These are phyloP conservation scores for Leptopilina clavipes DNA, from an alignment of 1,140 invertebrate species.

Conservation along the genomic window DNA sequence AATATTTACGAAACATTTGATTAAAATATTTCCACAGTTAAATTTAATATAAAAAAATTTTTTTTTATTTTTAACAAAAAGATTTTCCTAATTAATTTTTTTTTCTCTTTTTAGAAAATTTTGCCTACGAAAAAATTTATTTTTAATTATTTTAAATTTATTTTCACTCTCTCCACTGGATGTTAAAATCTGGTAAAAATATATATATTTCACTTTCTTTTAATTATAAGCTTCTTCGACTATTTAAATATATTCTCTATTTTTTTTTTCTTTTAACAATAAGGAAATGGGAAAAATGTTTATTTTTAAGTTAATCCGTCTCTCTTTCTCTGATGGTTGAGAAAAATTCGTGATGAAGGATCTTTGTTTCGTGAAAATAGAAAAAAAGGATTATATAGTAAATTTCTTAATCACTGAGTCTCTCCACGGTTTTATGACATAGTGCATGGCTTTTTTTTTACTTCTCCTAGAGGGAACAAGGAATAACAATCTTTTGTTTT, in stretches of 20 bases:
- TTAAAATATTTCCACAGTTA: neutral
- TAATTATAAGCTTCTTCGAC: neutral
- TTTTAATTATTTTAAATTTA: too few species aligned
- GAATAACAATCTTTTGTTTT: constrained; percentile 7
- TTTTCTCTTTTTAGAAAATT: too few species aligned
- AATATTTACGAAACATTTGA: neutral
- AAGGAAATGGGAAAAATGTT: neutral
- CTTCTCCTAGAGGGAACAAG: neutral
- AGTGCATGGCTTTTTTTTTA: neutral
- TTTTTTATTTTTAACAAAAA: too few species aligned
- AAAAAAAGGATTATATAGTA: constrained; percentile 8
- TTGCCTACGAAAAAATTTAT: too few species aligned
- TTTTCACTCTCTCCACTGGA: too few species aligned
- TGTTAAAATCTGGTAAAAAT: too few species aligned
- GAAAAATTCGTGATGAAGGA: neutral
- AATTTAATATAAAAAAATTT: too few species aligned
- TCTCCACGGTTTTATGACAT: neutral
- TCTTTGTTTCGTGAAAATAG: constrained; percentile 10
- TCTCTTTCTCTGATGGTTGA: neutral
- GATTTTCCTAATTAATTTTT: too few species aligned
- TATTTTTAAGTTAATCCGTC: neutral
- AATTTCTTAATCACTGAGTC: constrained; percentile 16
- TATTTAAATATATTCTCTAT: neutral
- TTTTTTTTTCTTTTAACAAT: neutral
- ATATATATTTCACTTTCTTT: neutral